Conservation (phyloP, 1,140 invertebrate species). For the Melanaphis sacchari region DNA sequence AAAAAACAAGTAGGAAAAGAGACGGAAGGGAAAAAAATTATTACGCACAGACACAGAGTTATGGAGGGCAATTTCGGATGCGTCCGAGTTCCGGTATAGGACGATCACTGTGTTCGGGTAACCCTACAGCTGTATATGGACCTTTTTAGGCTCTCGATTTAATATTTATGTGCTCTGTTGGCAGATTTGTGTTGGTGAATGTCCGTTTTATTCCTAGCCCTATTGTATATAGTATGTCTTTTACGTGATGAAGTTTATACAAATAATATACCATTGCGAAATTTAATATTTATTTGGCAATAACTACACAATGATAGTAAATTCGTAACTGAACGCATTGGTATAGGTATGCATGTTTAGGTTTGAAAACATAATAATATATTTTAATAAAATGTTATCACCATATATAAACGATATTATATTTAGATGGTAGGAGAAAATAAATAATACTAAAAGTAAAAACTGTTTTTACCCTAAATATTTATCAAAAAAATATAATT, state of each 20-base stretch:
- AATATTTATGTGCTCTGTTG: constrained; percentile 55
- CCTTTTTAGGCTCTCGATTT: constrained; percentile 52
- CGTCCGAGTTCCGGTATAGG: constrained; percentile 47
- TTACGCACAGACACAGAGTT: constrained; percentile 35
- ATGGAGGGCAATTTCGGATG: constrained; percentile 50
- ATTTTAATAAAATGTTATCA: background rate
- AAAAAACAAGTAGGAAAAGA: background rate
- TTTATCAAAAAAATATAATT: background rate
- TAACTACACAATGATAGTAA: background rate
- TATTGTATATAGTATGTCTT: constrained; percentile 23
- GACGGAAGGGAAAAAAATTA: constrained; percentile 22
- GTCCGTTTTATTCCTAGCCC: constrained; percentile 8
- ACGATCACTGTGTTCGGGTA: background rate
- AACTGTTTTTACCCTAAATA: background rate
- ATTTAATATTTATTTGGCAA: background rate
- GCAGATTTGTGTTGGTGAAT: constrained; percentile 46
- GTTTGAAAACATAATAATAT: background rate
- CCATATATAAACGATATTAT: background rate
- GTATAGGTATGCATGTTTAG: background rate
- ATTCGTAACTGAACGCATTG: background rate
- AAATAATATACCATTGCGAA: background rate
- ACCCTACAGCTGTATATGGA: constrained; percentile 4
- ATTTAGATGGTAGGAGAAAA: background rate
- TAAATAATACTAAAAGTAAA: background rate
- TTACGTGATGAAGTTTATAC: background rate